A percentile compares a stretch with the other conserved stretches of the same genome.
Evolutionary conservation across 2,113 vertebrate species (phyloP).

Genomic region (Oreochromis tanganicae): DNA sequence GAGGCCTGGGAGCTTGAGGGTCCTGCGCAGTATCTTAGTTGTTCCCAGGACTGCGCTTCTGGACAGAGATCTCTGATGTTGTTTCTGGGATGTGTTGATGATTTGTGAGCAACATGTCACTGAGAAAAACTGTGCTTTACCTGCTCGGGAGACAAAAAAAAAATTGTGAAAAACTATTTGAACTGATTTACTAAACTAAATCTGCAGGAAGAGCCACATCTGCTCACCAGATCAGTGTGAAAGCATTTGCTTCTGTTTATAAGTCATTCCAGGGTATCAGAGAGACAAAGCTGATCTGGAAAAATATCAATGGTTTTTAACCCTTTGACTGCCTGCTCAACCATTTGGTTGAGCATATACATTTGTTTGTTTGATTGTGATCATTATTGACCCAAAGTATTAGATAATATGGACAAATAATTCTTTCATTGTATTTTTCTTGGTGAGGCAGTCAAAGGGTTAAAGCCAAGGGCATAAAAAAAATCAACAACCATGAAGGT

Average conservation of each 20-base stretch:
- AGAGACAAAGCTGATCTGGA: slow-evolving; percentile 4
- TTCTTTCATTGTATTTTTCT: too few relatives aligned
- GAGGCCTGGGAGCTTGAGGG: background rate
- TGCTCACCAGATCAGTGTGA: slow-evolving; percentile 38
- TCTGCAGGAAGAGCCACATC: slow-evolving; percentile 26
- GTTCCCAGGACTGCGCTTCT: background rate
- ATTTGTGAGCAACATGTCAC: background rate
- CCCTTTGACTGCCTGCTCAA: too few relatives aligned
- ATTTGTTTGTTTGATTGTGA: too few relatives aligned
- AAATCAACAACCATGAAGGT: background rate
- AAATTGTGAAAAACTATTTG: background rate
- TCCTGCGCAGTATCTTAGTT: background rate
- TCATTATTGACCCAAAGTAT: too few relatives aligned
- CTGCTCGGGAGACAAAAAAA: background rate
- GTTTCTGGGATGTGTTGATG: background rate
- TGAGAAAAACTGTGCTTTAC: background rate
- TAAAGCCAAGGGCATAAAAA: slow-evolving; percentile 1
- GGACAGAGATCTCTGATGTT: background rate
- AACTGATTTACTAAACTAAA: slow-evolving; percentile 27
- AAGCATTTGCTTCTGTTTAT: slow-evolving; percentile 51
- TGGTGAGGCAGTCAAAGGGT: too few relatives aligned
- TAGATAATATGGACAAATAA: too few relatives aligned
- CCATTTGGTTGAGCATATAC: too few relatives aligned
- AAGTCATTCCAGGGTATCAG: slow-evolving; percentile 17
- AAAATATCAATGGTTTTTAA: background rate